Conservation (phyloP, 2,113 vertebrate genomes). For the Pelobates fuscus region DNA sequence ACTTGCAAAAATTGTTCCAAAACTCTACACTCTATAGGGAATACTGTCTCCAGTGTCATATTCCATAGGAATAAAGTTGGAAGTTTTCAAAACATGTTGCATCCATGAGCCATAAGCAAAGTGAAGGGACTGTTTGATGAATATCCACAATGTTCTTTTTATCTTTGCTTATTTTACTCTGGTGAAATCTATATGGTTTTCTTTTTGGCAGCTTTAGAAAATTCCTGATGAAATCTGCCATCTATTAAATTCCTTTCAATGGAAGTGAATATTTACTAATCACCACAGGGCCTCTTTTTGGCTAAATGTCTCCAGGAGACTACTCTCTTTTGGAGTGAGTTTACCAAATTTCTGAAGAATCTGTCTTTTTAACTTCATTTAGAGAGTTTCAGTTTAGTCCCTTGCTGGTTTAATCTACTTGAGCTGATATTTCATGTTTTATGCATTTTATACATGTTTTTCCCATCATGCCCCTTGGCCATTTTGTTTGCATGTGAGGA, state of each 20-base stretch:
- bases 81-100: slow-evolving; percentile 6
- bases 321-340: slow-evolving; percentile 21
- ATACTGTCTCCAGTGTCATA: slow-evolving; percentile 1
- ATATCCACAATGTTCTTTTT: slow-evolving; percentile 41
- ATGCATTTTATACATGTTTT: slow-evolving; percentile 44
- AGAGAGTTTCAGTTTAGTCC: slow-evolving; percentile 38
- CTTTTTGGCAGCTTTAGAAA: slow-evolving; percentile 26
- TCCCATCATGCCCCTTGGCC: slow-evolving; percentile 31
- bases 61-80: slow-evolving; percentile 1
- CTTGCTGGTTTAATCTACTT: slow-evolving; percentile 33
- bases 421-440: slow-evolving; percentile 43
- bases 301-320: slow-evolving; percentile 32
- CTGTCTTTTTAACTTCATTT: slow-evolving; percentile 44
- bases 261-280: slow-evolving; percentile 34
- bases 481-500: slow-evolving; percentile 44
- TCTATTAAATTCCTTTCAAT: slow-evolving; percentile 31
- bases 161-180: slow-evolving; percentile 28
- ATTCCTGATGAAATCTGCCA: slow-evolving; percentile 33
- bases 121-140: slow-evolving; percentile 23
- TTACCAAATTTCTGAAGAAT: slow-evolving; percentile 41
- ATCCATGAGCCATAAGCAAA: slow-evolving; percentile 1
- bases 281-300: slow-evolving; percentile 38
- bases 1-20: neutral
- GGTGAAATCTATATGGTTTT: slow-evolving; percentile 50
- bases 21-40: neutral